A percentile compares a stretch with the other conserved stretches of the same genome.
Conservation (phyloP, 2,113 vertebrate species). For the Pholis gunnellus region DNA sequence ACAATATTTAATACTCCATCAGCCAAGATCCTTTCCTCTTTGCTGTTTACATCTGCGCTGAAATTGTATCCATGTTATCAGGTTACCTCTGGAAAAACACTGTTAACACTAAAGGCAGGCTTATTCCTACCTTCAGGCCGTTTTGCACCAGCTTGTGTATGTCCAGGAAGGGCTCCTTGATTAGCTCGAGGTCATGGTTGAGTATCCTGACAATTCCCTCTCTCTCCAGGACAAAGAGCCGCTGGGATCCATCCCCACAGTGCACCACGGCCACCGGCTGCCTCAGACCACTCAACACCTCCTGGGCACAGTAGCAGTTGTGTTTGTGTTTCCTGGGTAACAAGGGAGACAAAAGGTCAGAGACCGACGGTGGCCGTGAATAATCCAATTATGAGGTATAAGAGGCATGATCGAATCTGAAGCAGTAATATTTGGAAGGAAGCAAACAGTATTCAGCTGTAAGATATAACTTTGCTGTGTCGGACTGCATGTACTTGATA, state of each 20-base stretch:
- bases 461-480: background rate
- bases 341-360: constrained; percentile 69
- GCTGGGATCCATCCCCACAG: constrained; percentile 94
- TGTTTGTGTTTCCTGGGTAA: constrained; percentile 97
- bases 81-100: background rate
- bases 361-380: constrained; percentile 33
- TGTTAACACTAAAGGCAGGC: constrained; percentile 1
- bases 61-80: constrained; percentile 10
- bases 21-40: constrained; percentile 13
- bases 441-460: background rate
- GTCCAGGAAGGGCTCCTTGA: constrained; percentile 97
- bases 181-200: constrained; percentile 89
- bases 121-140: constrained; percentile 93
- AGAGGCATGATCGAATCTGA: background rate
- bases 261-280: constrained; percentile 92
- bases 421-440: constrained; percentile 2
- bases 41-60: constrained; percentile 19
- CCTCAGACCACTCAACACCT: constrained; percentile 92
- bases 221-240: constrained; percentile 97
- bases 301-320: constrained; percentile 97
- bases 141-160: constrained; percentile 99
- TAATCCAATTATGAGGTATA: constrained; percentile 47
- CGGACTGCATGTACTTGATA: background rate
- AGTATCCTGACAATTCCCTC: constrained; percentile 97
- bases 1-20: constrained; percentile 25